Conservation (phyloP, 2,113 vertebrate genomes). For the Polypterus bichir region DNA sequence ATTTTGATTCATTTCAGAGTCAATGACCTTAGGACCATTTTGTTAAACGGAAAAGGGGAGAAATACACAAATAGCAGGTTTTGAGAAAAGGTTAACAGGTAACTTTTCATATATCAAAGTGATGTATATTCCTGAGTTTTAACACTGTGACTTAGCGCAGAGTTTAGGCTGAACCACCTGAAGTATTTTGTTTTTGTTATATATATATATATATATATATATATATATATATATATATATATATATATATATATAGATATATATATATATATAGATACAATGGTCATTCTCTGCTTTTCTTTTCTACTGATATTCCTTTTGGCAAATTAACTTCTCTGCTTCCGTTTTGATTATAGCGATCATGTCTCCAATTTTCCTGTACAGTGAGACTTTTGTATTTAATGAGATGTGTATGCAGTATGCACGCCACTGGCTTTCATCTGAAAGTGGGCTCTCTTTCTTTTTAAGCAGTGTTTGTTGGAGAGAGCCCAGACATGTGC, state of each 20-base stretch:
- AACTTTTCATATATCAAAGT: constrained; percentile 46
- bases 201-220: no score
- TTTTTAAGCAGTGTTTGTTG: constrained; percentile 59
- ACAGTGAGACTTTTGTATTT: constrained; percentile 60
- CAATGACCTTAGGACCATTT: constrained; percentile 33
- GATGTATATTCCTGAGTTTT: constrained; percentile 63
- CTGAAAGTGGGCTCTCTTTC: constrained; percentile 52
- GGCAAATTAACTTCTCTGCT: no score
- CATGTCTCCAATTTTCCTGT: constrained; percentile 49
- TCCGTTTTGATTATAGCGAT: constrained; percentile 5
- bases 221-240: no score
- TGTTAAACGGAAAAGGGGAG: no score
- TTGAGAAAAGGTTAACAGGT: no score
- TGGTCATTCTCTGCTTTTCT: no score
- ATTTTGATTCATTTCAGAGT: constrained; percentile 31
- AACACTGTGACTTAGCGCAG: constrained; percentile 64
- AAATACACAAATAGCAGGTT: no score
- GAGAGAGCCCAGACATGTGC: constrained; percentile 45
- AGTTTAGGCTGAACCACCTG: constrained; percentile 41
- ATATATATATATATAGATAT: no score
- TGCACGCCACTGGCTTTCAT: constrained; percentile 64
- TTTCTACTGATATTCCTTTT: no score
- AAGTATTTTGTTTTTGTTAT: constrained; percentile 31
- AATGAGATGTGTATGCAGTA: constrained; percentile 59
- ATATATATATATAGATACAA: no score